These are phyloP conservation scores for Drosophila pseudoananassae DNA, from an alignment of 1,140 invertebrate species.

Conservation along the genomic window DNA sequence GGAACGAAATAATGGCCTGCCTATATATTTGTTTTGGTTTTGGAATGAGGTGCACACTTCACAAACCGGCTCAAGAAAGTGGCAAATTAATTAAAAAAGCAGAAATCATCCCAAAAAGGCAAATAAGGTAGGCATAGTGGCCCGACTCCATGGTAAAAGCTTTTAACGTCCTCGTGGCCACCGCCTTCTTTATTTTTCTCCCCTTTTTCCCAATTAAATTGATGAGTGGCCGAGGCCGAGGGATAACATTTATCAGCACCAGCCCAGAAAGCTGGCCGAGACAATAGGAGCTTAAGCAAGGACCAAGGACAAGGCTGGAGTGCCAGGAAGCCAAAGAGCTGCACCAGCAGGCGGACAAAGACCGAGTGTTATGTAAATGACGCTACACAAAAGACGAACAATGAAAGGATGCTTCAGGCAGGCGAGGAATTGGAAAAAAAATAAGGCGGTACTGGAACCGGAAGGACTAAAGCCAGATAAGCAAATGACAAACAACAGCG, in stretches of 20 bases:
- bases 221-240: conserved; percentile 51
- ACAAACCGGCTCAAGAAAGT: conserved; percentile 28
- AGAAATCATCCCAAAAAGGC: conserved; percentile 42
- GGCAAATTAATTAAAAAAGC: conserved; percentile 70
- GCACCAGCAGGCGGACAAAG: conserved; percentile 25
- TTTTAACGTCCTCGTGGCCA: conserved; percentile 1
- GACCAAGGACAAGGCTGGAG: conserved; percentile 9
- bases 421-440: conserved; percentile 12
- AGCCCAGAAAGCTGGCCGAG: conserved; percentile 10
- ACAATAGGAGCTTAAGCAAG: conserved; percentile 34
- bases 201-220: conserved; percentile 67
- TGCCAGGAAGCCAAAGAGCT: conserved; percentile 23
- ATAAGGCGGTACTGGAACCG: conserved; percentile 32
- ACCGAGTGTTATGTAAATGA: conserved; percentile 57
- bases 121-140: conserved; percentile 46
- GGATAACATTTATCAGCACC: conserved; percentile 27
- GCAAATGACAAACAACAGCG: conserved; percentile 73
- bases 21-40: no score
- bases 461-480: conserved; percentile 52
- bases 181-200: not conserved
- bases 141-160: conserved; percentile 25
- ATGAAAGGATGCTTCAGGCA: not conserved
- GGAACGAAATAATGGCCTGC: no score
- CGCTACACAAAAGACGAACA: conserved; percentile 47
- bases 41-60: no score